A percentile compares a stretch with the other conserved stretches of the same genome.
These are phyloP conservation scores for Lithophane ornitopus DNA, from an alignment of 2,888 invertebrate species.

Conservation along the genomic window DNA sequence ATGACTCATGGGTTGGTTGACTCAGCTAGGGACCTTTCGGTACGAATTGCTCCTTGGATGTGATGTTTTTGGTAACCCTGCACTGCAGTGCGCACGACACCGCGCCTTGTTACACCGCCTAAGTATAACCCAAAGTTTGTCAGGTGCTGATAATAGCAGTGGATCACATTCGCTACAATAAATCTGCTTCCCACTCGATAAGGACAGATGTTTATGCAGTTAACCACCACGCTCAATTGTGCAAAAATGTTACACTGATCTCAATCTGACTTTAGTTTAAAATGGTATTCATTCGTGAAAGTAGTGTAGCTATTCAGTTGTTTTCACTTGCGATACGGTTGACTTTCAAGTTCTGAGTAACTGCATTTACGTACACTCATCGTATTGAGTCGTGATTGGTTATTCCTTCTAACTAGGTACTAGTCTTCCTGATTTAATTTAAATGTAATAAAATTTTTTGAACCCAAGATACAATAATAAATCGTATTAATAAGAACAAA, in stretches of 20 bases:
- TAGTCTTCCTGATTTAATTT: slow-evolving; percentile 45
- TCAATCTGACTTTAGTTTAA: slow-evolving; percentile 36
- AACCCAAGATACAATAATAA: background rate
- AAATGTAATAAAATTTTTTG: background rate
- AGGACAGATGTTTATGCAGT: slow-evolving; percentile 42
- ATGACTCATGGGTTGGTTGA: slow-evolving; percentile 30
- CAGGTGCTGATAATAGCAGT: slow-evolving; percentile 60
- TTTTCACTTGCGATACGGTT: slow-evolving; percentile 63
- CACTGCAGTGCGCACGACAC: slow-evolving; percentile 21
- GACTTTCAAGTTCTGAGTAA: slow-evolving; percentile 65
- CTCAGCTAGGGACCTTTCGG: slow-evolving; percentile 18
- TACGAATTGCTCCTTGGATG: slow-evolving; percentile 6
- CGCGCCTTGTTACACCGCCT: slow-evolving; percentile 32
- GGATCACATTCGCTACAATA: slow-evolving; percentile 46
- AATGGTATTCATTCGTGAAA: slow-evolving; percentile 60
- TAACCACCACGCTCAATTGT: slow-evolving; percentile 18
- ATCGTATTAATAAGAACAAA: background rate
- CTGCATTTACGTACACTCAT: slow-evolving; percentile 54
- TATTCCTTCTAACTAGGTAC: slow-evolving; percentile 14
- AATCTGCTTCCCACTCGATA: slow-evolving; percentile 49
- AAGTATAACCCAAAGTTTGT: slow-evolving; percentile 61
- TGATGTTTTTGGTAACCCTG: slow-evolving; percentile 46
- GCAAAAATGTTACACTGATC: slow-evolving; percentile 34
- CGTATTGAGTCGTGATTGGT: slow-evolving; percentile 48
- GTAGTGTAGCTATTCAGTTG: slow-evolving; percentile 63